Percentiles rank a stretch among this genome's conserved stretches.
These are phyloP conservation scores for Tetranychus piercei DNA, from an alignment of 2,888 invertebrate species.

Conservation along the genomic window DNA sequence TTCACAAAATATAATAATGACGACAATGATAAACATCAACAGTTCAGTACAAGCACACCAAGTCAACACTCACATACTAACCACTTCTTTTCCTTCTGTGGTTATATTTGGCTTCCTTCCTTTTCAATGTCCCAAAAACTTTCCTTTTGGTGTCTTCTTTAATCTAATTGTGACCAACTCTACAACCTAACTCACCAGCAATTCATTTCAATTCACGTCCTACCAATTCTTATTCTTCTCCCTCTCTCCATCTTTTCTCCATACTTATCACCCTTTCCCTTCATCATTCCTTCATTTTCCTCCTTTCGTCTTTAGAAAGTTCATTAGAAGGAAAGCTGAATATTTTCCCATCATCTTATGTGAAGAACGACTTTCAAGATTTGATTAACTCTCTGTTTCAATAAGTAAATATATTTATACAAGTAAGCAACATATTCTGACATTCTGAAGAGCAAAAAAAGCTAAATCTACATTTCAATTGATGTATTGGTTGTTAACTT, in stretches of 20 bases:
- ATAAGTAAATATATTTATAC: no score
- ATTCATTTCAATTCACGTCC: not conserved
- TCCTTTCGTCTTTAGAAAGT: not conserved
- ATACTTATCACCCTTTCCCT: not conserved
- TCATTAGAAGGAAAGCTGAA: not conserved
- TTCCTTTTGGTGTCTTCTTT: not conserved
- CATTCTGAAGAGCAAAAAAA: not conserved
- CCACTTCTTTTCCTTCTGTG: not conserved
- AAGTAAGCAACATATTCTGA: no score
- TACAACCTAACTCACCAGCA: not conserved
- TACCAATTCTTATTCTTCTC: not conserved
- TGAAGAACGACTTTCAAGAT: not conserved
- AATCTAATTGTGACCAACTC: not conserved
- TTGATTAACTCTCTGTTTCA: not conserved
- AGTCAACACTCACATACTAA: no score
- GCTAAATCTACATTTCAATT: not conserved
- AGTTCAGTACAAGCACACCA: no score
- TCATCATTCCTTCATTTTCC: not conserved
- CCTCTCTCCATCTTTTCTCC: not conserved
- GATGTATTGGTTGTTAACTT: not conserved
- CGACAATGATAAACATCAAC: no score
- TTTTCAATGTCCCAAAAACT: not conserved
- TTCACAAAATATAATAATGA: no score
- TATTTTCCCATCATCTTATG: not conserved
- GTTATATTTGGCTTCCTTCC: not conserved